Conservation (phyloP, 2,113 vertebrate genomes). For the Coreoperca whiteheadi region DNA sequence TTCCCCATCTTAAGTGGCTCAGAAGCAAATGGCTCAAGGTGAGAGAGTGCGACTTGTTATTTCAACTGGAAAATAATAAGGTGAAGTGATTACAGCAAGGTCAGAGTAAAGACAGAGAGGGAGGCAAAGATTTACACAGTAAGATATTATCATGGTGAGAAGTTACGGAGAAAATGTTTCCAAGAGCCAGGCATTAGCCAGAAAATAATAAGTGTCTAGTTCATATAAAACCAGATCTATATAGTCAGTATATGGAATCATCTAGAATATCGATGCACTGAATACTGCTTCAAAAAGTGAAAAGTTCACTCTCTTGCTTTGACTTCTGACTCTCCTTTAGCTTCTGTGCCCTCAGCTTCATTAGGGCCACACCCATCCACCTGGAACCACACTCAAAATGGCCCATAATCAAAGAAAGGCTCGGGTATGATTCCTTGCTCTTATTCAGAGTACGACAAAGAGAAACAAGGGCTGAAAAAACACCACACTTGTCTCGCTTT, state of each 20-base stretch:
- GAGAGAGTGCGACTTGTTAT: conserved; percentile 37
- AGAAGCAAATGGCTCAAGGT: conserved; percentile 42
- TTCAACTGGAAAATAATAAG: conserved; percentile 34
- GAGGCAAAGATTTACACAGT: conserved; percentile 11
- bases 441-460: conserved; percentile 25
- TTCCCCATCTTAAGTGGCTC: conserved; percentile 59
- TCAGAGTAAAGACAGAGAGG: conserved; percentile 17
- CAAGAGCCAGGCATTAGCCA: conserved; percentile 10
- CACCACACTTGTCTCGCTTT: not conserved
- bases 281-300: not conserved
- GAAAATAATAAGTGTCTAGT: not conserved
- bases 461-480: conserved; percentile 28
- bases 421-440: conserved; percentile 23
- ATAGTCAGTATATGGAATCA: not conserved
- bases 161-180: conserved; percentile 27
- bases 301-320: conserved; percentile 5
- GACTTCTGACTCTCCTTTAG: conserved; percentile 23
- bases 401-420: conserved; percentile 7
- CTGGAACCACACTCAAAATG: conserved; percentile 11
- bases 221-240: not conserved
- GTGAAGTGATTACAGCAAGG: conserved; percentile 41
- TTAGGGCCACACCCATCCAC: conserved; percentile 11
- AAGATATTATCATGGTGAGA: conserved; percentile 29
- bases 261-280: not conserved
- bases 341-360: not conserved